These are phyloP conservation scores for Athrips mouffetella DNA, from an alignment of 2,888 invertebrate genomes.

Conservation along the genomic window DNA sequence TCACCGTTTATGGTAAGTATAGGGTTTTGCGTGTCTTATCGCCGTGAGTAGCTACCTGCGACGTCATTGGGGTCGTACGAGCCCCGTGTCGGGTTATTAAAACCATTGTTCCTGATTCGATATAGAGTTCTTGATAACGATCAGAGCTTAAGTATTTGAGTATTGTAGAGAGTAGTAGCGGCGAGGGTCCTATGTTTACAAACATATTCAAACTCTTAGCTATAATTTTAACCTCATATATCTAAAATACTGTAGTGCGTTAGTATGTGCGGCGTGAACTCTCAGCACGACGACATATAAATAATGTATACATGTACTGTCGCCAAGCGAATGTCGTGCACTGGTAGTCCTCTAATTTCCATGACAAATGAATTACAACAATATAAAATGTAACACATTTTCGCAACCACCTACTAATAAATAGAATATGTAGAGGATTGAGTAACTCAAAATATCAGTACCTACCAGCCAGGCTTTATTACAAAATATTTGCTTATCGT, in stretches of 20 bases:
- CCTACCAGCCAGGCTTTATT: conserved; percentile 47
- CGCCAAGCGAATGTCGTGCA: conserved; percentile 28
- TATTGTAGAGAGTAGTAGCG: conserved; percentile 23
- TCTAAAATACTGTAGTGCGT: not conserved
- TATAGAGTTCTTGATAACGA: conserved; percentile 51
- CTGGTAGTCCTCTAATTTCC: conserved; percentile 39
- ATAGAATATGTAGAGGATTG: conserved; percentile 36
- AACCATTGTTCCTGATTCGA: conserved; percentile 60
- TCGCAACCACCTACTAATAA: conserved; percentile 42
- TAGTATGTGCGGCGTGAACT: not conserved
- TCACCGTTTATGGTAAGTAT: conserved; percentile 17
- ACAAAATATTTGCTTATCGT: conserved; percentile 63
- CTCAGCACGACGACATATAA: conserved; percentile 10
- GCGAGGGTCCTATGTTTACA: conserved; percentile 36
- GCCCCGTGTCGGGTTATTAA: conserved; percentile 37
- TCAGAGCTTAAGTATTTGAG: conserved; percentile 31
- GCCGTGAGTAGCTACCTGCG: conserved; percentile 39
- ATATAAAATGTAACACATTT: conserved; percentile 42
- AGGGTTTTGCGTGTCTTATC: conserved; percentile 56
- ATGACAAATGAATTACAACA: conserved; percentile 46
- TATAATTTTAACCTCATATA: conserved; percentile 3
- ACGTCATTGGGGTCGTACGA: conserved; percentile 51
- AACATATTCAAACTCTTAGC: conserved; percentile 27
- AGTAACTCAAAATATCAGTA: conserved; percentile 44
- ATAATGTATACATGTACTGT: conserved; percentile 24